Evolutionary conservation across 2,113 vertebrate species (phyloP), one percentile per base, ranked within the genome.

Genomic region (Laticauda laticaudata): DNA sequence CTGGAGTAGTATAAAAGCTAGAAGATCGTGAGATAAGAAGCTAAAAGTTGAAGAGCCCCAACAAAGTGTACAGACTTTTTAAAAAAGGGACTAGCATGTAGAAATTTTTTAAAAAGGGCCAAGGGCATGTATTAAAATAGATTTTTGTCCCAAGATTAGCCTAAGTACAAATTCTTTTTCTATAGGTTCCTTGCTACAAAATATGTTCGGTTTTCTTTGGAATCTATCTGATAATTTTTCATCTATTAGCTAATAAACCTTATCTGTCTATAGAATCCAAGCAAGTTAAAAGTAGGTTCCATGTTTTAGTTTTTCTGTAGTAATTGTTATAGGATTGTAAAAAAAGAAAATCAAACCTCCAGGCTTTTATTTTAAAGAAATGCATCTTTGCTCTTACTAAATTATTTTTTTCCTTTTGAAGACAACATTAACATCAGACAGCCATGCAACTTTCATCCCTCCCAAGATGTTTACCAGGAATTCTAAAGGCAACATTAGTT

Each of bases 401-500:
- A 0, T 0, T 59, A 53, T 85, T 91, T 45, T 93, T 91, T 89
- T 21, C 93, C 14, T 54, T n/a, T 29, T 92, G 51, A 21, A 64
- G 93, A 15, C 54, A 92, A 55, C n/a, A 92, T 39, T 26, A 43
- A 48, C 34, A 56, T 39, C 59, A 29, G 11, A 23, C 29, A 87
- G n/a, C 89, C 75, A 94, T 4, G 12, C 86, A 90, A 89, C 34
- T n/a, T 90, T 93, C 91, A 91, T 53, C 85, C 85, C 75, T 54
- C 4, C 14, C 15, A 23, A 86, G 93, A 94, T 20, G 92, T 94
- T 94, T 95, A 69, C 81, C 34, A 85, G 39, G 92, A 57, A 90
- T 88, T 95, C 45, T 86, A 91, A 81, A 92, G 56, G 85, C 88
- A 59, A 90, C 94, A 94, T 94, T 51, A 92, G 26, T 94, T 95